Base-by-base conservation (phyloP, 2,797 vertebrate genomes). In the Muscicapa striata region DNA sequence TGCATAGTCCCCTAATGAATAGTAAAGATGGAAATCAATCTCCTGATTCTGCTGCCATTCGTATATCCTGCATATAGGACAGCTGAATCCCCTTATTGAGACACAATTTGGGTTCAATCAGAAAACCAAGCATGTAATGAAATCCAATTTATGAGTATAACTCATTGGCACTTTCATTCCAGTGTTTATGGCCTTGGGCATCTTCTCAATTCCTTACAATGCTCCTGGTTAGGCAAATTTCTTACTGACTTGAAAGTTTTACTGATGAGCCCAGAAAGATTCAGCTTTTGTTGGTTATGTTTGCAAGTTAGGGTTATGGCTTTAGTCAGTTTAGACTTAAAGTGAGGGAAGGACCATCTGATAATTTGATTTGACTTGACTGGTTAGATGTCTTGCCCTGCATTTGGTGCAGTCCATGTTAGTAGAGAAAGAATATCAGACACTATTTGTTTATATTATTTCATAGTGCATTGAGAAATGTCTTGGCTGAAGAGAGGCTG, bases 21-120 rank as follows among this genome's bases (percentile, higher is more conserved):
- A 93, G 87, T 97, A 95, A 97, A 96, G 95, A 87, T 94, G 92
- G 95, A 97, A 97, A 97, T 98, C 96, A 97, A 93, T 97, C 95
- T 97, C 85, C 78, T 52, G n/a, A 40, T 97, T 96, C 93, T 93
- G 45, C 49, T 88, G 94, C 91, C 89, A 48, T 90, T 96, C 90
- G 45, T 96, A 78, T 68, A 95, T 66, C 69, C 88, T 76, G 84
- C 69, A 76, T 97, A 95, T 72, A 94, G 75, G 92, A 89, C 57
- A 93, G 87, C 85, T 93, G 74, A 95, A 95, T 96, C 92, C 87
- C 79, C 72, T 94, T 93, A 79, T 24, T 83, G 75, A 89, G 45
- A 29, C 48, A 87, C 76, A 87, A 27, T 95, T 97, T 96, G 83
- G 58, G 38, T 95, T 97, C 92, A 95, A 2, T 96, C 91, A 93